Conservation (phyloP, 2,113 vertebrate species). For the Lontra canadensis region DNA sequence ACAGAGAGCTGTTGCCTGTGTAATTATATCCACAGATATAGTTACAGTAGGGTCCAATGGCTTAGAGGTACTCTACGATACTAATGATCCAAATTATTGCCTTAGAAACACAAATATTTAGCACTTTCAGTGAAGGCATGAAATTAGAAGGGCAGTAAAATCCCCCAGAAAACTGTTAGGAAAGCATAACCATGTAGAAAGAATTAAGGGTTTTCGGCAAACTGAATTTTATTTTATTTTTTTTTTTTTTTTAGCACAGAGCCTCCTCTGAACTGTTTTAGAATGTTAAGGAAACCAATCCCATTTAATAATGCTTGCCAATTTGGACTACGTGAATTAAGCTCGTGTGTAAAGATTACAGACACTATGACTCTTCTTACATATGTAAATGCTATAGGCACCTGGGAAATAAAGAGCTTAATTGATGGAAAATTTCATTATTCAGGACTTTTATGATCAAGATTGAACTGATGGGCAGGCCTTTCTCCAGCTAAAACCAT, state of each 20-base stretch:
- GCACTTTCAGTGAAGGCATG: constrained; percentile 15
- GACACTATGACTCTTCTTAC: neutral
- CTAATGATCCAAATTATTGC: neutral
- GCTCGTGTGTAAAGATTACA: neutral
- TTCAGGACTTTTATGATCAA: neutral
- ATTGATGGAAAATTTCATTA: neutral
- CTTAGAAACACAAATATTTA: constrained; percentile 47
- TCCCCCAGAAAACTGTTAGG: neutral
- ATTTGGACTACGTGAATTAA: neutral
- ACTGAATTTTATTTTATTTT: neutral
- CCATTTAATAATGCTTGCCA: neutral
- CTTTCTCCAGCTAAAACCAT: neutral
- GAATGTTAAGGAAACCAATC: neutral
- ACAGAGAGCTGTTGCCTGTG: neutral
- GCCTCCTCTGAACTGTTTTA: neutral
- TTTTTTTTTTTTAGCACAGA: neutral
- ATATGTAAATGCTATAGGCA: neutral
- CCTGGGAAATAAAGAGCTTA: neutral
- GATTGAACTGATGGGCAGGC: neutral
- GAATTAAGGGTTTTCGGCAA: neutral
- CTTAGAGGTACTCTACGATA: neutral
- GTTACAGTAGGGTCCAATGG: fast-evolving
- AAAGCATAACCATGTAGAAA: neutral
- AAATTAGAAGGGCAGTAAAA: constrained; percentile 20
- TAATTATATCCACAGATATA: neutral